Conservation (phyloP, 2,888 invertebrate species). For the Drosophila phalerata region DNA sequence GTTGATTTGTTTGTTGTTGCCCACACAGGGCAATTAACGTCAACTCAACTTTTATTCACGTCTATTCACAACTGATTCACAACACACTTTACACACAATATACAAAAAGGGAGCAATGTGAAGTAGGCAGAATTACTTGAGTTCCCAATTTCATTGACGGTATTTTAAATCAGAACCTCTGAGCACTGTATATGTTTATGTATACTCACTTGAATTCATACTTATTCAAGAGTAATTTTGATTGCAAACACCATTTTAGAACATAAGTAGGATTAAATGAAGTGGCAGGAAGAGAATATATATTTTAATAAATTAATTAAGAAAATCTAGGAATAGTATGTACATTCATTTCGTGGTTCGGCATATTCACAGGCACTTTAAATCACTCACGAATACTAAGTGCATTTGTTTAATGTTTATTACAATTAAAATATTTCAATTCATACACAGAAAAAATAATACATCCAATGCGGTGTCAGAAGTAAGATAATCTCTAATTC, state of each 20-base stretch:
- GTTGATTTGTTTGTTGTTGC: conserved; percentile 12
- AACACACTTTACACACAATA: conserved; percentile 8
- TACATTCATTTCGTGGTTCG: no score
- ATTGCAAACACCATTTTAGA: neutral
- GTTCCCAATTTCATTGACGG: conserved; percentile 11
- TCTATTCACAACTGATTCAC: conserved; percentile 43
- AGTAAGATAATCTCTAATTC: no score
- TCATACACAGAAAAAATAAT: no score
- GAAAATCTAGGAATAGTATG: no score
- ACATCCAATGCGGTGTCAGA: no score
- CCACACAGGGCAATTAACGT: conserved; percentile 49
- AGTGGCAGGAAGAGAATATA: no score
- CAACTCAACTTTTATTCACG: conserved; percentile 40
- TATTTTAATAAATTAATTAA: no score
- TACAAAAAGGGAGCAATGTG: neutral
- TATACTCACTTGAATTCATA: neutral
- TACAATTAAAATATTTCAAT: no score
- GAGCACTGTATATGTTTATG: neutral
- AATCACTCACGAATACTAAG: neutral
- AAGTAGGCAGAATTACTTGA: neutral
- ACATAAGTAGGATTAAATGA: neutral
- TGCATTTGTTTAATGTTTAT: neutral
- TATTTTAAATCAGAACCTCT: neutral
- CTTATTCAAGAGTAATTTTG: neutral
- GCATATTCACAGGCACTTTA: neutral